A percentile compares a stretch with the other conserved stretches of the same genome.
Conservation (phyloP, 2,113 vertebrate genomes). For the Actinemys pallida region DNA sequence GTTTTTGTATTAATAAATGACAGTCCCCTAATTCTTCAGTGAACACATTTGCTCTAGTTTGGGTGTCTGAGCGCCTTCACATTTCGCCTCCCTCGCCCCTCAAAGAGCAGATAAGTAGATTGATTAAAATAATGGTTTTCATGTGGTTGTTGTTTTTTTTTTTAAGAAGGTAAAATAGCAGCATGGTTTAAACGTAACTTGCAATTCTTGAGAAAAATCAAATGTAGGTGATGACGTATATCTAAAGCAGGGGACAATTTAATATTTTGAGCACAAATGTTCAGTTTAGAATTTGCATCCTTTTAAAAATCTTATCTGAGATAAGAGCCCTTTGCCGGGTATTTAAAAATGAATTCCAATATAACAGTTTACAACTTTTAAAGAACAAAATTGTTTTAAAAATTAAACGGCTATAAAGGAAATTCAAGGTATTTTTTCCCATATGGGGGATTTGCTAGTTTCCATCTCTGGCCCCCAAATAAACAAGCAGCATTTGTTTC, state of each 20-base stretch:
- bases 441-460: neutral
- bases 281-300: neutral
- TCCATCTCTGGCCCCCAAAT: neutral
- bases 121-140: slow-evolving; percentile 49
- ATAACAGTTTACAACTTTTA: neutral
- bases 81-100: neutral
- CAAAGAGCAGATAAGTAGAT: slow-evolving; percentile 47
- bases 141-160: slow-evolving; percentile 33
- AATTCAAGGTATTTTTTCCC: slow-evolving; percentile 29
- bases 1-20: slow-evolving; percentile 63
- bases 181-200: slow-evolving; percentile 59
- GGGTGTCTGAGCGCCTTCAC: slow-evolving; percentile 60
- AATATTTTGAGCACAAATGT: slow-evolving; percentile 26
- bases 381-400: neutral
- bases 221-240: slow-evolving; percentile 38
- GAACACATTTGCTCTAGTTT: slow-evolving; percentile 38
- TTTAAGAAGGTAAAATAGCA: slow-evolving; percentile 63
- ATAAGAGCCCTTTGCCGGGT: slow-evolving; percentile 13
- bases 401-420: neutral
- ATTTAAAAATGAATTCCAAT: neutral
- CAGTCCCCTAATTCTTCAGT: slow-evolving; percentile 13
- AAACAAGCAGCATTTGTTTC: neutral
- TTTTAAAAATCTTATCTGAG: slow-evolving; percentile 21
- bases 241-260: slow-evolving; percentile 42
- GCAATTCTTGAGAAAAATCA: slow-evolving; percentile 30